phyloP scores from a whole-genome alignment of 2,888 invertebrate genomes.

The Thereva nobilitata region DNA sequence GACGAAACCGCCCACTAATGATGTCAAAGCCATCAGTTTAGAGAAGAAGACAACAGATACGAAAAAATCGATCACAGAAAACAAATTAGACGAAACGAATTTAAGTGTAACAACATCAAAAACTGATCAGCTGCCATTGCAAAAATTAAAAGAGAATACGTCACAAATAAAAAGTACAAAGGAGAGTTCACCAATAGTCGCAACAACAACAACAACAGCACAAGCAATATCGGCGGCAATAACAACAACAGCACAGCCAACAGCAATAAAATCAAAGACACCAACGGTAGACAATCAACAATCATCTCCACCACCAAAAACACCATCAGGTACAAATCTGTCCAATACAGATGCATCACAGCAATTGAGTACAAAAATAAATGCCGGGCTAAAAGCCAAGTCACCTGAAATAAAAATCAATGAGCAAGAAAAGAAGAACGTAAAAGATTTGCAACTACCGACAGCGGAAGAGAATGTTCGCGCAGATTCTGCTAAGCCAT shows the following conservation, averaged over 20 bases:
- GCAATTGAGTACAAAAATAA: constrained; percentile 53
- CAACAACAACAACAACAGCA: neutral
- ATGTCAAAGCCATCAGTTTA: too few species aligned
- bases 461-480: constrained; percentile 37
- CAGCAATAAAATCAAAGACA: neutral
- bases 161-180: constrained; percentile 16
- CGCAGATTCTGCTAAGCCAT: constrained; percentile 11
- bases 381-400: constrained; percentile 56
- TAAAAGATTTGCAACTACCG: constrained; percentile 35
- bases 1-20: too few species aligned
- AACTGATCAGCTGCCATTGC: too few species aligned
- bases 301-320: constrained; percentile 34
- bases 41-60: too few species aligned
- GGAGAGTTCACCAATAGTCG: constrained; percentile 26
- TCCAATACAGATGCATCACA: constrained; percentile 25
- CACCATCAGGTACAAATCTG: constrained; percentile 42
- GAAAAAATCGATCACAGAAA: too few species aligned
- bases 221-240: constrained; percentile 4
- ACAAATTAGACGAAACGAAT: neutral
- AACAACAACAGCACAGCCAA: constrained; percentile 10
- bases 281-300: constrained; percentile 35
- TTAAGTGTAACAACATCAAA: neutral
- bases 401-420: constrained; percentile 51
- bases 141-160: neutral
- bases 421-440: constrained; percentile 40